Conservation (phyloP, 92 coral and sea anemone species). For the Parazoanthus atlanticus region DNA sequence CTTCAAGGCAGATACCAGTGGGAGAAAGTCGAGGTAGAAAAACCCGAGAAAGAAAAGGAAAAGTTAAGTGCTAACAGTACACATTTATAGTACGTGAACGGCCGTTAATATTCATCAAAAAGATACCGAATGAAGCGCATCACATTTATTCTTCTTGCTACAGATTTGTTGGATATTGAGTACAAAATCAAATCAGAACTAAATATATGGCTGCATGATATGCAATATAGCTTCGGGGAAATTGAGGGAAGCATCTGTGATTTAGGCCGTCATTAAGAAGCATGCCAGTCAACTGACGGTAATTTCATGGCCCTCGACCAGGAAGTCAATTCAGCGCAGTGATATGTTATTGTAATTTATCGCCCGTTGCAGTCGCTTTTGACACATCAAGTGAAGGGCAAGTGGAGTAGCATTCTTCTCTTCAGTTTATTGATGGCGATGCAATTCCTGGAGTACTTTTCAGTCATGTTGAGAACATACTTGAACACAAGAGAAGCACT, state of each 20-base stretch:
- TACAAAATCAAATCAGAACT: neutral
- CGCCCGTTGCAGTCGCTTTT: neutral
- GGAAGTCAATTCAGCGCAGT: constrained; percentile 15
- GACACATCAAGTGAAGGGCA: neutral
- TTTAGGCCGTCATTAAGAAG: neutral
- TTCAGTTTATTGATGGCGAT: neutral
- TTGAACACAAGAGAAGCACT: neutral
- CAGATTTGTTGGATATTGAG: neutral
- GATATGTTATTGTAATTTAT: neutral
- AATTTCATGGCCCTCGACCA: constrained; percentile 26
- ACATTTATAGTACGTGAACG: too few relatives aligned
- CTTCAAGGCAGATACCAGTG: constrained; percentile 62
- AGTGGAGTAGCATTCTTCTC: neutral
- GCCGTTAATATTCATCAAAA: too few relatives aligned
- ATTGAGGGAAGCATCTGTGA: neutral
- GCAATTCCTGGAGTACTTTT: neutral
- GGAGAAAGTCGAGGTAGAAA: constrained; percentile 39
- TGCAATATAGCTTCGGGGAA: neutral
- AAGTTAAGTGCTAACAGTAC: too few relatives aligned
- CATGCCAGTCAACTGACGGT: neutral
- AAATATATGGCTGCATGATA: neutral
- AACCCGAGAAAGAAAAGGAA: neutral
- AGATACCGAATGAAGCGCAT: too few relatives aligned
- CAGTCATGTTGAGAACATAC: neutral
- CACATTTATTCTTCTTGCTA: neutral